Base-by-base conservation (phyloP, 2,113 vertebrate species). In the Labeo catla region DNA sequence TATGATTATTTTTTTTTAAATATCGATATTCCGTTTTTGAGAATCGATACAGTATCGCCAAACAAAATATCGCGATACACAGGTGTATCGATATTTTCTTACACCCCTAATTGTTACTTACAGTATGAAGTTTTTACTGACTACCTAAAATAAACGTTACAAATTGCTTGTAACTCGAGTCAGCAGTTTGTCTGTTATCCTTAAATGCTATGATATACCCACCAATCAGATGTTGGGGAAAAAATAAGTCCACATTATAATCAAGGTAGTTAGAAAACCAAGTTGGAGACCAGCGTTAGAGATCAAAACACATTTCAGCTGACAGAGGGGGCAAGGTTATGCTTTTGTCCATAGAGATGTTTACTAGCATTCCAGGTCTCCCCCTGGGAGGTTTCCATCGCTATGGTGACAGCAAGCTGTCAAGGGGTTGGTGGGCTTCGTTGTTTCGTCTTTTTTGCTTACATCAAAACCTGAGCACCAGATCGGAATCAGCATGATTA, bases 341-440 rank as follows among this genome's bases (percentile, higher is more conserved):
- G 39, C 57, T 65, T 81, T 80, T 77, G 73, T 81, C 59, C 57
- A 57, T 65, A 16, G 45, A 88, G 81, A 86, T 90, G 68, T 87
- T 89, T 65, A 73, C 49, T 54, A 82, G 59, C 54, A 61, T 84
- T 59, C 65, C 59, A 54, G 81, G 50, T 47, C 72, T 43, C 77
- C 86, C 82, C 73, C 87, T 70, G 68, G 47, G 72, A 88, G 86
- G 89, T 88, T 89, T 88, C 70, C 28, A 84, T 88, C 81, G 34
- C 87, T 87, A 87, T 92, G 87, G 90, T 87, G 90, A 91, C 87
- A 36, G 70, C 70, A 84, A 87, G 86, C 61, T 86, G n/a, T n/a
- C n/a, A n/a, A n/a, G 81, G 76, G 84, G 70, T 85, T 83, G 84
- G 45, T 86, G 84, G 78, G 77, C n/a, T 65, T 59, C 8, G n/a